Base-by-base conservation (phyloP, 2,797 vertebrate species). In the Pachyuromys duprasi region DNA sequence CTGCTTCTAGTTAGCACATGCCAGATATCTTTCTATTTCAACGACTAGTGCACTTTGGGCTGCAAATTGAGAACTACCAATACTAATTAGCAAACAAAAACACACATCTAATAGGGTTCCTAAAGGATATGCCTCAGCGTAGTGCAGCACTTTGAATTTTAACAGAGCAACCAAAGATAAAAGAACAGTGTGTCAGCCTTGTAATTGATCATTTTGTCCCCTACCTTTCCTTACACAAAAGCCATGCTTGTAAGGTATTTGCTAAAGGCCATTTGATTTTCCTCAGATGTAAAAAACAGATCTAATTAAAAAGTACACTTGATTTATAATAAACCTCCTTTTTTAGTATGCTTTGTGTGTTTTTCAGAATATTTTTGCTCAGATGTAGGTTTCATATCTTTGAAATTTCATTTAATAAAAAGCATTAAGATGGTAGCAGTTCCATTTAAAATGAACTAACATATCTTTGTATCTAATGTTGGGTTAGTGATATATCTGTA, bases 261-360 rank as follows among this genome's bases (percentile, higher is more conserved):
- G 97, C 94, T 97, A 95, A 98, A 94, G 94, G 86, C 92, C 90
- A 95, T 96, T 96, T 92, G 87, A 97, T 97, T 97, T 97, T 86
- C 39, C 84, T 95, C 90, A 97, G 86, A 96, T 95, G 62, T 96
- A 96, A 78, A 95, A 89, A 96, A 33, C 20, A 96, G 70, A 81
- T 90, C 63, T 95, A 96, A 97, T 96, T 97, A 95, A 95, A 95
- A 65, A 79, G 39, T 33, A 83, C 39, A 49, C 83, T 95, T 97
- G 93, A 94, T 97, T 96, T 96, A 82, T 91, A 96, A 91, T 87
- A 96, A 97, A 92, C 36, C 39, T 95, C 12, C 24, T 84, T 94
- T 87, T 49, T 93, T 63, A 78, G 20, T 62, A 65, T 87, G 45
- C 82, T 94, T 95, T 60, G 86, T 84, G 4, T 13, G 36, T 18